Percentiles rank a stretch among this genome's conserved stretches.
phyloP scores from a whole-genome alignment of 2,888 invertebrate genomes.

The Sinelater perroti region DNA sequence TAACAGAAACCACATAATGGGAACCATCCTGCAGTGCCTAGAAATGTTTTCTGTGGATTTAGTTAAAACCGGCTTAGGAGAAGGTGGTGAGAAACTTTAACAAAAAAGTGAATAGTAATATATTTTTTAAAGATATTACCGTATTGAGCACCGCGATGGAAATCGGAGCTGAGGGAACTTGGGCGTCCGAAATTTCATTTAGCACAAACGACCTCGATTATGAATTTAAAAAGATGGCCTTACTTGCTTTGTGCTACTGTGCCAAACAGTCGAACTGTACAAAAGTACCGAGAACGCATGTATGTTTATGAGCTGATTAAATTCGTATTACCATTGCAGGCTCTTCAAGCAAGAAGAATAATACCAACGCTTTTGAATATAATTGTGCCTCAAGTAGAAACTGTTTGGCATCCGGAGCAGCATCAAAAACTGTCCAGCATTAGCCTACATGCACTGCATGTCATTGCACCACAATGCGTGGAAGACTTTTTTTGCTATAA shows the following conservation, averaged over 20 bases:
- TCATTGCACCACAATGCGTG: conserved; percentile 48
- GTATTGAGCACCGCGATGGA: conserved; percentile 49
- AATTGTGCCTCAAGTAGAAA: conserved; percentile 28
- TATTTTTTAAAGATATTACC: conserved; percentile 46
- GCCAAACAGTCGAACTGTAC: conserved; percentile 29
- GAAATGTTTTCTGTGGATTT: conserved; percentile 47
- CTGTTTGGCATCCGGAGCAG: conserved; percentile 45
- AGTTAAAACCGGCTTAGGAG: conserved; percentile 44
- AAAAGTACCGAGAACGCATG: conserved; percentile 13
- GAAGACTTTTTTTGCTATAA: conserved; percentile 48
- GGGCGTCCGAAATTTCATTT: conserved; percentile 48
- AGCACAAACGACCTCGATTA: conserved; percentile 48
- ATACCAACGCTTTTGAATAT: conserved; percentile 32
- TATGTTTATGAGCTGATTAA: background rate
- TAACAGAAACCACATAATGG: conserved; percentile 49
- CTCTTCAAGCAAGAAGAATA: conserved; percentile 27
- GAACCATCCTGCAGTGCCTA: conserved; percentile 46
- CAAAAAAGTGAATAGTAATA: background rate
- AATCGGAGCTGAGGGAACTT: conserved; percentile 45
- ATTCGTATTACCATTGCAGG: conserved; percentile 5
- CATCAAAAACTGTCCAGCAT: conserved; percentile 49
- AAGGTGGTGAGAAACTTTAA: conserved; percentile 46
- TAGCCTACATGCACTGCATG: conserved; percentile 47
- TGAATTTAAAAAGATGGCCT: conserved; percentile 54
- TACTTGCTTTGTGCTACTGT: conserved; percentile 49